Conservation (phyloP, 2,888 invertebrate species). For the Epinotia nisella region DNA sequence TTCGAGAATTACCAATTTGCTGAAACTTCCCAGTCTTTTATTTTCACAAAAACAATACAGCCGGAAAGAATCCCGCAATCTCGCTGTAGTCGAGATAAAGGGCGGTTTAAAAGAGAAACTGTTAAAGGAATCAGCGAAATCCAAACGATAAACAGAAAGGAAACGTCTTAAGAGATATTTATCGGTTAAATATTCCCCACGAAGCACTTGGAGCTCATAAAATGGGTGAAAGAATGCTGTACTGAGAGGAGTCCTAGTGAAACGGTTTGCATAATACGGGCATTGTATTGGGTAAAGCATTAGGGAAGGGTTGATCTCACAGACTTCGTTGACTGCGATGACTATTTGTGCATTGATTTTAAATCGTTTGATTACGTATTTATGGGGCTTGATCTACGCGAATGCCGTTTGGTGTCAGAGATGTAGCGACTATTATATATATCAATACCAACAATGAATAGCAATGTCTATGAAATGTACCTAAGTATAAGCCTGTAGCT, state of each 20-base stretch:
- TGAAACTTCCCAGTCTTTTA: slow-evolving; percentile 32
- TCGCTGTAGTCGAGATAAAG: slow-evolving; percentile 54
- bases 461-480: not conserved
- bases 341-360: slow-evolving; percentile 37
- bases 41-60: slow-evolving; percentile 39
- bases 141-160: slow-evolving; percentile 77
- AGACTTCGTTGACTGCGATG: slow-evolving; percentile 30
- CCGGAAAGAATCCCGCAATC: slow-evolving; percentile 32
- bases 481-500: too few relatives aligned
- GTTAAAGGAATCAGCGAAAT: slow-evolving; percentile 79
- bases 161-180: slow-evolving; percentile 63
- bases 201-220: slow-evolving; percentile 71
- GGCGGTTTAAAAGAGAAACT: slow-evolving; percentile 72
- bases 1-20: slow-evolving; percentile 39
- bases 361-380: slow-evolving; percentile 31
- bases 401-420: not conserved
- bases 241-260: slow-evolving; percentile 34
- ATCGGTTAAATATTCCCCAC: slow-evolving; percentile 53
- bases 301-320: slow-evolving; percentile 37
- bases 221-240: slow-evolving; percentile 59
- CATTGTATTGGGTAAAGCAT: slow-evolving; percentile 32
- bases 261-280: slow-evolving; percentile 39
- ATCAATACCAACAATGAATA: not conserved
- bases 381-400: slow-evolving; percentile 1
- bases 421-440: not conserved